These are phyloP conservation scores for Typhlichthys subterraneus DNA, from an alignment of 2,797 vertebrate genomes.

Conservation along the genomic window DNA sequence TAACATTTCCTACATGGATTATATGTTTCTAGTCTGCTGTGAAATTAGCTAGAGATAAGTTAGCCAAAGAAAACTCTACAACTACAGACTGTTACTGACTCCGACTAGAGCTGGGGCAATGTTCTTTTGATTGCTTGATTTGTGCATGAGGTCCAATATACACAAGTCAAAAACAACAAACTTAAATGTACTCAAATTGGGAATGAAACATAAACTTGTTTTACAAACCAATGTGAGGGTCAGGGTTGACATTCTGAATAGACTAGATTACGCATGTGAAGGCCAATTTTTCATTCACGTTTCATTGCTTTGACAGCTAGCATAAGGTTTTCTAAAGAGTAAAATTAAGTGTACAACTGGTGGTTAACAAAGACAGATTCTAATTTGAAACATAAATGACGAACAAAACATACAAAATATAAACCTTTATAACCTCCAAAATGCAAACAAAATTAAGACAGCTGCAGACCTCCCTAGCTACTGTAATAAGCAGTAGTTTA, in stretches of 20 bases:
- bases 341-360: neutral
- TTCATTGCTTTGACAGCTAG: neutral
- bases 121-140: slow-evolving; percentile 21
- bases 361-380: too few species aligned
- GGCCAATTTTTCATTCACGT: too few species aligned
- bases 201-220: slow-evolving; percentile 7
- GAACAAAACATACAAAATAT: neutral
- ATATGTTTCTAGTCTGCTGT: slow-evolving; percentile 67
- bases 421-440: slow-evolving; percentile 25
- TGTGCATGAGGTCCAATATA: slow-evolving; percentile 25
- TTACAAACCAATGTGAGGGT: neutral
- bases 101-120: slow-evolving; percentile 30
- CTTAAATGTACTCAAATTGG: slow-evolving; percentile 9
- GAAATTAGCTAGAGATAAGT: slow-evolving; percentile 40
- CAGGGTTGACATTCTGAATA: slow-evolving; percentile 4
- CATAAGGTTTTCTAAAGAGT: neutral
- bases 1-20: slow-evolving; percentile 69
- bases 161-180: slow-evolving; percentile 26
- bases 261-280: neutral
- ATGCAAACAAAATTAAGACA: slow-evolving; percentile 22
- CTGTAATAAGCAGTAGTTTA: slow-evolving; percentile 21
- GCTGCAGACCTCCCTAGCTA: slow-evolving; percentile 6
- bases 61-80: slow-evolving; percentile 71
- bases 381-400: too few species aligned
- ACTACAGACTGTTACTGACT: slow-evolving; percentile 50